Percentiles rank a stretch among this genome's conserved stretches.
Evolutionary conservation across 2,113 vertebrate species (phyloP).

Genomic region (Cisticola juncidis): DNA sequence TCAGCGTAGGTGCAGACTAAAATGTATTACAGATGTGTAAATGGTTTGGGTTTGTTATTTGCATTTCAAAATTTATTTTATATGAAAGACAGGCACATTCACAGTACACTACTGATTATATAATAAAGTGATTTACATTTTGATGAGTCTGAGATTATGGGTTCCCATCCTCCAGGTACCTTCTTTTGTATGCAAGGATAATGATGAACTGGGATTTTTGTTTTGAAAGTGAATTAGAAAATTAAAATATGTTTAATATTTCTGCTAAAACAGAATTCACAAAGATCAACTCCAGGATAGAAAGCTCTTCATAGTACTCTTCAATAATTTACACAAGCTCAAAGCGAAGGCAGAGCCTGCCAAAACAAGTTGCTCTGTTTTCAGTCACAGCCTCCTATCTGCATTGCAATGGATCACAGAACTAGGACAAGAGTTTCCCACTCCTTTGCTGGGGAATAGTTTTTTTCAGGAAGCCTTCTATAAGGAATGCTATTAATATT

Average conservation of each 20-base stretch:
- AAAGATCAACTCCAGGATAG: neutral
- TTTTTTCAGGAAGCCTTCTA: neutral
- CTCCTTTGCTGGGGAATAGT: neutral
- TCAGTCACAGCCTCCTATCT: neutral
- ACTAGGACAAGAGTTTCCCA: neutral
- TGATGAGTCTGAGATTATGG: neutral
- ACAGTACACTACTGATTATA: neutral
- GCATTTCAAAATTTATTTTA: conserved; percentile 11
- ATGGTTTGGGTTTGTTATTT: conserved; percentile 40
- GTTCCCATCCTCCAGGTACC: neutral
- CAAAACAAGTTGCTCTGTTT: neutral
- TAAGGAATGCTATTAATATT: neutral
- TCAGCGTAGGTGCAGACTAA: conserved; percentile 30
- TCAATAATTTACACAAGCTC: conserved; percentile 32
- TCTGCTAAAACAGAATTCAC: neutral
- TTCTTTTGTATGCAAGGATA: neutral
- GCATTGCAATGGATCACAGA: neutral
- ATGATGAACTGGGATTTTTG: neutral
- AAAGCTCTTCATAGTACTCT: neutral
- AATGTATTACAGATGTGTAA: conserved; percentile 50
- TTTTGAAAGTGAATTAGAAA: neutral
- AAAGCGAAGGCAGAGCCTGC: neutral
- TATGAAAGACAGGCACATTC: conserved; percentile 19
- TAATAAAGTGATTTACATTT: neutral
- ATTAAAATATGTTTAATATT: neutral